Conservation (phyloP, 2,797 vertebrate species). For the Lepus oiostolus region DNA sequence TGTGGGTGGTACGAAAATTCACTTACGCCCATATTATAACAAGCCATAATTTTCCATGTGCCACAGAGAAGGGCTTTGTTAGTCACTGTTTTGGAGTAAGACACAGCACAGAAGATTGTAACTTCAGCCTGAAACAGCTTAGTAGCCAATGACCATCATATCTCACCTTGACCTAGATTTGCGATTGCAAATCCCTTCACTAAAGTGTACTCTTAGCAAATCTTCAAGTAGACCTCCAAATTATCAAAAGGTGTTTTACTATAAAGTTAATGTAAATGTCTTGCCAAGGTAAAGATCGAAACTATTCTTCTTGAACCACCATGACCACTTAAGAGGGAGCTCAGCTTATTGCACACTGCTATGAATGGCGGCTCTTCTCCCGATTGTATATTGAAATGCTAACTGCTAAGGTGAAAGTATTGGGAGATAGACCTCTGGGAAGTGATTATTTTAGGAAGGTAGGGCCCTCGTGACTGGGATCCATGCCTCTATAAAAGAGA, state of each 20-base stretch:
- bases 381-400: neutral
- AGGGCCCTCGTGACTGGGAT: neutral
- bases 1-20: neutral
- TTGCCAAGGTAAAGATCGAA: neutral
- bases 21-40: neutral
- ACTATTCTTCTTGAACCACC: neutral
- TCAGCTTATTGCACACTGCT: neutral
- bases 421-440: neutral
- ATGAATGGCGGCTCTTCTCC: neutral
- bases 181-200: neutral
- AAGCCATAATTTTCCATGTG: neutral
- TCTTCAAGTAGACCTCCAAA: neutral
- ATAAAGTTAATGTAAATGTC: constrained; percentile 8
- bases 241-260: neutral
- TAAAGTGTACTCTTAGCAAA: neutral
- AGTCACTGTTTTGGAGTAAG: neutral
- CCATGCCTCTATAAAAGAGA: neutral
- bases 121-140: neutral
- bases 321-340: neutral
- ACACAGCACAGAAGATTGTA: neutral
- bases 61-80: neutral
- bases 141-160: neutral
- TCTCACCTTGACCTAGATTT: neutral
- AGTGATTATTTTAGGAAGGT: neutral
- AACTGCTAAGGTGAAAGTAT: neutral